Evolutionary conservation across 2,888 invertebrate genomes (phyloP).

Genomic region (Mythimna vitellina): DNA sequence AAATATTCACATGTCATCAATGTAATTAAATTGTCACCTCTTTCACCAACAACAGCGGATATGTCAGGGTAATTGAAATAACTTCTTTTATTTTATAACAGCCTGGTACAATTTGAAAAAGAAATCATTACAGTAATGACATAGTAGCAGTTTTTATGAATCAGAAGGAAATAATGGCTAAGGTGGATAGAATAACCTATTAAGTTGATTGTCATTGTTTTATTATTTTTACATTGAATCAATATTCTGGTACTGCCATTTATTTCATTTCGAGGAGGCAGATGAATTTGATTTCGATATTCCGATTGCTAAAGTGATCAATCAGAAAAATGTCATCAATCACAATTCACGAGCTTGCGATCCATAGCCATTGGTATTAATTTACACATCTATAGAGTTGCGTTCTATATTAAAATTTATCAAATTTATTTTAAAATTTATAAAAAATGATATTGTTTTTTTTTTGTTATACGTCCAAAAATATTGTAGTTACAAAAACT

Average conservation of each 20-base stretch:
- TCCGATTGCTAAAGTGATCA: constrained; percentile 44
- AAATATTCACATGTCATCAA: constrained; percentile 65
- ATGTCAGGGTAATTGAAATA: constrained; percentile 21
- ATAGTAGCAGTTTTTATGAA: constrained; percentile 9
- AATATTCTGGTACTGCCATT: constrained; percentile 5
- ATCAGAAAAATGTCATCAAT: constrained; percentile 58
- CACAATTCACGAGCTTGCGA: constrained; percentile 49
- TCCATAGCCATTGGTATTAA: constrained; percentile 41
- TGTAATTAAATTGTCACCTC: constrained; percentile 67
- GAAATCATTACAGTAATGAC: constrained; percentile 8
- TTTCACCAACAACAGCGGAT: constrained; percentile 8
- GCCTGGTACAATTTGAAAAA: constrained; percentile 33
- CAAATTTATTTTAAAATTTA: too few species aligned
- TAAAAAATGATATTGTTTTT: background rate
- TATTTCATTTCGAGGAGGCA: constrained; percentile 36
- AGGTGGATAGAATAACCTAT: constrained; percentile 4
- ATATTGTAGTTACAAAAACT: background rate
- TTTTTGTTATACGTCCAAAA: background rate
- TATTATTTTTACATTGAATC: constrained; percentile 1
- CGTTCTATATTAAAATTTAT: constrained; percentile 1
- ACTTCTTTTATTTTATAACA: constrained; percentile 34
- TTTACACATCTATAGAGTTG: constrained; percentile 37
- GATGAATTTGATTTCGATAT: constrained; percentile 40
- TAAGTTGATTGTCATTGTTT: background rate
- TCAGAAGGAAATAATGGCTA: background rate